Base-by-base conservation (phyloP, 1,140 invertebrate species). In the Drosophila littoralis region DNA sequence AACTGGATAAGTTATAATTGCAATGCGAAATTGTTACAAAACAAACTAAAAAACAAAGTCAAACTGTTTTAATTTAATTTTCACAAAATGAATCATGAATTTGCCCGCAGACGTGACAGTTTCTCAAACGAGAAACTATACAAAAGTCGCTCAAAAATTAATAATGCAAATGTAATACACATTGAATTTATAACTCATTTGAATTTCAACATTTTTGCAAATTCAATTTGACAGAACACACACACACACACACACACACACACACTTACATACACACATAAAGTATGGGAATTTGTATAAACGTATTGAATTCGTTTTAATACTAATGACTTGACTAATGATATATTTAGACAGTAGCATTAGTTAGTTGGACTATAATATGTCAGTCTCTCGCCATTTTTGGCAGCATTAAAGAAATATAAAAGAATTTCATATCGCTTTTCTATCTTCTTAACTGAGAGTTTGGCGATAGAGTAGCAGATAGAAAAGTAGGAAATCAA, bases 181-280 rank as follows among this genome's bases (percentile, higher is more conserved):
- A 50, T 50, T 55, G 15, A 38, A 15, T 22, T 51, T 38, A 36
- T 50, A 57, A 28, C 38, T 54, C 33, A 73, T 73, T 79, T 60
- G 59, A 77, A 78, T 81, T 75, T 66, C 51, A 75, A 75, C 75
- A 86, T 54, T 81, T 86, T 38, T 40, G 66, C 60, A 76, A 55
- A 55, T 66, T 72, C 48, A 28, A 76, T 72, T 55, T 65, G 54
- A 12, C 17, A 60, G 22, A 28, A 28, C n/a, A 5, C 8, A 40
- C 43, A 51, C 12, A 59, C 2, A 7, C 43, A 51, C 48, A n/a
- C n/a, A 28, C n/a, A 5, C 8, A 40, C 43, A 51, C 12, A 59
- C 2, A 7, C 43, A 51, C 48, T n/a, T n/a, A 38, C 43, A 51
- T 10, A 58, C 7, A 6, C 43, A 50, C 54, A 58, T 68, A 57